Conservation (phyloP, 2,888 invertebrate species). For the Leptopterna dolabrata region DNA sequence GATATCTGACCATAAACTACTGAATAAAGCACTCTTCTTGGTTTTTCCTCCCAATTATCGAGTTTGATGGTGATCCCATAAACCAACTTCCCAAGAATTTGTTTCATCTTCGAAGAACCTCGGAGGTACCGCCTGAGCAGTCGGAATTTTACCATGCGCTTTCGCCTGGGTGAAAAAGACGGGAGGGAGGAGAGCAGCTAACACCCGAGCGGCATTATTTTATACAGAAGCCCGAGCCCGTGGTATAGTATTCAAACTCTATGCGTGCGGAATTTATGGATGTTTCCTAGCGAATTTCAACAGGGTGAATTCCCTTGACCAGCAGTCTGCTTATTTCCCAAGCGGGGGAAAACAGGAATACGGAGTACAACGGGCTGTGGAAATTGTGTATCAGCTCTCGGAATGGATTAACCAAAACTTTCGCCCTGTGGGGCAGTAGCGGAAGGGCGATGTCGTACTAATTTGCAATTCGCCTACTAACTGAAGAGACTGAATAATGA, state of each 20-base stretch:
- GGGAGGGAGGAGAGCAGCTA: not conserved
- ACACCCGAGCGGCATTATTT: conserved; percentile 3
- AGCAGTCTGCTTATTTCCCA: conserved; percentile 35
- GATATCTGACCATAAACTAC: no score
- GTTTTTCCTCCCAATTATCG: no score
- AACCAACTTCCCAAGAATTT: not conserved
- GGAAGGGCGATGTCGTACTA: not conserved
- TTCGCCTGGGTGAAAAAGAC: no score
- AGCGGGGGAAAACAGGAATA: not conserved
- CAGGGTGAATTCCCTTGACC: conserved; percentile 39
- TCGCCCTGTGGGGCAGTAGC: not conserved
- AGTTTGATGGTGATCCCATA: no score
- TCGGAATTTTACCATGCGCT: not conserved
- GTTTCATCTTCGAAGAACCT: no score
- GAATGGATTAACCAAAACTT: conserved; percentile 24
- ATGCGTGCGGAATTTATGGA: conserved; percentile 23
- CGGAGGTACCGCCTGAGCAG: not conserved
- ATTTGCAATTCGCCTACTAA: conserved; percentile 11
- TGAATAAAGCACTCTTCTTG: no score
- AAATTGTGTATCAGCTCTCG: not conserved
- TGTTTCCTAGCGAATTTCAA: conserved; percentile 32
- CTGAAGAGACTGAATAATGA: not conserved
- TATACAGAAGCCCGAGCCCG: conserved; percentile 4
- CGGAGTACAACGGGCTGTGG: not conserved
- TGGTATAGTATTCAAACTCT: not conserved